Conservation (phyloP, 2,113 vertebrate genomes). For the Nycticorax nycticorax region DNA sequence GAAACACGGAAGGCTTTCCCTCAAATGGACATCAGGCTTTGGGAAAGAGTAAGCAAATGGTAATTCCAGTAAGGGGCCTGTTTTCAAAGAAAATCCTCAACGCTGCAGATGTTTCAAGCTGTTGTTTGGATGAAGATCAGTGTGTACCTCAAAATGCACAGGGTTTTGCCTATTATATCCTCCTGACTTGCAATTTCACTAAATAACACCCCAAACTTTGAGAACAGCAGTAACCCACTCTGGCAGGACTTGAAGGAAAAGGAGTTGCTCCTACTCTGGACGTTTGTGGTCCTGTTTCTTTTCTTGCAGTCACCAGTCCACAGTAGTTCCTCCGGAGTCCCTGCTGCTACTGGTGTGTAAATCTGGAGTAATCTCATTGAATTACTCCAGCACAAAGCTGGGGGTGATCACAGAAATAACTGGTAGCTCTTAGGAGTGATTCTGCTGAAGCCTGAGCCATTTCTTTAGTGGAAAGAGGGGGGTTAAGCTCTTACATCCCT, state of each 20-base stretch:
- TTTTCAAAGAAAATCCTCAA: neutral
- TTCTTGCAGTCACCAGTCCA: neutral
- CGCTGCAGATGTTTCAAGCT: neutral
- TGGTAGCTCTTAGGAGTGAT: neutral
- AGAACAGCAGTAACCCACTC: neutral
- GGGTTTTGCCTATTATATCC: neutral
- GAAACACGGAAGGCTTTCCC: neutral
- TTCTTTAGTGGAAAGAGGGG: neutral
- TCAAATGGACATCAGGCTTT: neutral
- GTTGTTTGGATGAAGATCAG: neutral
- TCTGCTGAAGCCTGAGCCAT: neutral
- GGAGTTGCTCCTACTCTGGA: neutral
- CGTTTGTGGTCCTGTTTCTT: neutral
- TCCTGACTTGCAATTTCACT: neutral
- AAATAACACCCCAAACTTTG: neutral
- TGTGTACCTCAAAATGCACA: neutral
- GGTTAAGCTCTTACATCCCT: neutral
- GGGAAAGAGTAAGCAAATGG: neutral
- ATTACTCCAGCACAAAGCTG: neutral
- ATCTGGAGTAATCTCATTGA: neutral
- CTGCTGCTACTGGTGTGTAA: neutral
- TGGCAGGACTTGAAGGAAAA: neutral
- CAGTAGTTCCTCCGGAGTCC: neutral
- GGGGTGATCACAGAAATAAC: neutral
- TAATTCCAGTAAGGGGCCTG: neutral